phyloP scores from a whole-genome alignment of 1,140 invertebrate genomes.

The Heliconius himera region DNA sequence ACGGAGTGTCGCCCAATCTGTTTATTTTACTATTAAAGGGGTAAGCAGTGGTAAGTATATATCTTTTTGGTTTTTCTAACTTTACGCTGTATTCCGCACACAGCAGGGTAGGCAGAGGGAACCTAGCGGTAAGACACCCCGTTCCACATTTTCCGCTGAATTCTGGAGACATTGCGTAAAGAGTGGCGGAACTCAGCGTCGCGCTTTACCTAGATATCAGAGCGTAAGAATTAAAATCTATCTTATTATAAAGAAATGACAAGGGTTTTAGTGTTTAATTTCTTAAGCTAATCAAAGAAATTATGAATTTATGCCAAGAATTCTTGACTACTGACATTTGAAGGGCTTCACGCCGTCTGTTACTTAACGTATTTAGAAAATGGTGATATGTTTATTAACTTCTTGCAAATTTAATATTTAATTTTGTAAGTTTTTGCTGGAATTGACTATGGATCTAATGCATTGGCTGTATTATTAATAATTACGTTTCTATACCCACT shows the following conservation, averaged over 20 bases:
- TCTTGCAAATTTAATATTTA: background rate
- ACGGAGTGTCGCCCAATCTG: conserved; percentile 38
- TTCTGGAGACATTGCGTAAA: too few species aligned
- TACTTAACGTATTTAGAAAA: conserved; percentile 30
- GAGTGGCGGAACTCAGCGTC: too few species aligned
- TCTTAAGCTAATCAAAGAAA: background rate
- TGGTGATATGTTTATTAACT: background rate
- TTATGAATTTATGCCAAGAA: background rate
- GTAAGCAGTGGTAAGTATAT: background rate
- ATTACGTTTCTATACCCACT: conserved; percentile 54
- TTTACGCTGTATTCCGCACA: too few species aligned
- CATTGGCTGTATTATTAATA: conserved; percentile 55
- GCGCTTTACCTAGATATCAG: too few species aligned
- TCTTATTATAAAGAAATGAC: background rate
- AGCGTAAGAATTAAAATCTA: too few species aligned
- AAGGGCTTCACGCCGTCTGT: conserved; percentile 59
- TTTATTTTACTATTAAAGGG: conserved; percentile 20
- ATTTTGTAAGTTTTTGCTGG: background rate
- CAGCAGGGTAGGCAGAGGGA: too few species aligned
- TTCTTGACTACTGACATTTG: conserved; percentile 58
- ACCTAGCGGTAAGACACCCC: too few species aligned
- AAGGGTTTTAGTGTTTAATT: background rate
- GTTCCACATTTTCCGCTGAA: too few species aligned
- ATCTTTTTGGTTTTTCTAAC: too few species aligned
- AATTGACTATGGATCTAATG: background rate